phyloP scores from a whole-genome alignment of 2,888 invertebrate genomes.

The Strigamia maritima region DNA sequence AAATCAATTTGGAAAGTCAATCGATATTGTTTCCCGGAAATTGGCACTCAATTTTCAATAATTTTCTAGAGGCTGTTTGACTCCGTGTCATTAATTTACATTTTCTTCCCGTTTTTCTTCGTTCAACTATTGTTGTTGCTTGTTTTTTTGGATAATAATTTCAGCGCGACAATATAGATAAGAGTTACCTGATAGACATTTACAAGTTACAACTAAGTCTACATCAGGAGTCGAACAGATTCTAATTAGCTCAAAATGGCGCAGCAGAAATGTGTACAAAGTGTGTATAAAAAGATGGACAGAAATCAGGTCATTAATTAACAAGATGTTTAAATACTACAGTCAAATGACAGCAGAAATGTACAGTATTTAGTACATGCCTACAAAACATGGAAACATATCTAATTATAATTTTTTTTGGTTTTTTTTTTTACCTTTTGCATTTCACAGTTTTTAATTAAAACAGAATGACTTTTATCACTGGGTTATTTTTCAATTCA shows the following conservation, averaged over 20 bases:
- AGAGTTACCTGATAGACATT: too few relatives aligned
- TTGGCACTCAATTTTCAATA: too few relatives aligned
- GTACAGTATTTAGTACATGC: constrained; percentile 32
- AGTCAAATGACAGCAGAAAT: constrained; percentile 40
- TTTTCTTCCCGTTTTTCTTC: too few relatives aligned
- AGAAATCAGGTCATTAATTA: constrained; percentile 9
- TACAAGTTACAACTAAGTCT: too few relatives aligned
- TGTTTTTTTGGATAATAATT: too few relatives aligned
- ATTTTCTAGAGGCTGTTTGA: too few relatives aligned
- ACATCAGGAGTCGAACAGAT: too few relatives aligned
- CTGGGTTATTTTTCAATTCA: constrained; percentile 4
- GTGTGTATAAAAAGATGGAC: neutral
- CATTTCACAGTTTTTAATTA: constrained; percentile 27
- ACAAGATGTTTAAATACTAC: constrained; percentile 39
- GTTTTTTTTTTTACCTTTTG: neutral
- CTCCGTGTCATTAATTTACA: too few relatives aligned
- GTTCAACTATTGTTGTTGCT: too few relatives aligned
- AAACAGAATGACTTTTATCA: constrained; percentile 17
- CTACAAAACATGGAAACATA: constrained; percentile 39
- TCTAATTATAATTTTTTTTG: constrained; percentile 1
- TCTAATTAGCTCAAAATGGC: neutral
- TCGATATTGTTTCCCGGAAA: too few relatives aligned
- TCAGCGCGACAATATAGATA: too few relatives aligned
- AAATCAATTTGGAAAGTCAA: too few relatives aligned
- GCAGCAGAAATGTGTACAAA: neutral